Evolutionary conservation across 2,888 invertebrate genomes (phyloP).

Genomic region (Apodemia mormo): DNA sequence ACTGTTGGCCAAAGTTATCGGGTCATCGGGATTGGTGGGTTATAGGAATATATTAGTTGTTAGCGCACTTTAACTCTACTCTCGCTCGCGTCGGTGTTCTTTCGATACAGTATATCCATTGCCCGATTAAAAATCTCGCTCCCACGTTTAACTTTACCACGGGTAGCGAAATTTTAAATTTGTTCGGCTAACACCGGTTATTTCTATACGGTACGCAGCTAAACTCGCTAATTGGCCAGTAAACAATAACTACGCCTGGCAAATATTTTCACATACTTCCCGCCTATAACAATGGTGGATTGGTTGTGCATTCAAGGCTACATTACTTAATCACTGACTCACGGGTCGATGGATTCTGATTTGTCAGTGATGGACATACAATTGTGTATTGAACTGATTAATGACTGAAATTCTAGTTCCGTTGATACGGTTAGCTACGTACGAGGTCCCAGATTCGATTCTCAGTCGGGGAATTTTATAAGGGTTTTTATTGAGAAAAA

Average conservation of each 20-base stretch:
- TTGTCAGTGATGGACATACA: not conserved
- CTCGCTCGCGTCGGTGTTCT: too few relatives aligned
- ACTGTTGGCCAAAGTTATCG: too few relatives aligned
- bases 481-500: too few relatives aligned
- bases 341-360: not conserved
- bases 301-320: not conserved
- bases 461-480: too few relatives aligned
- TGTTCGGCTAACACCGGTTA: not conserved
- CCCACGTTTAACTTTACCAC: not conserved
- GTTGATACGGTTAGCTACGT: too few relatives aligned
- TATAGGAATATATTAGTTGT: too few relatives aligned
- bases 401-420: not conserved
- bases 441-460: too few relatives aligned
- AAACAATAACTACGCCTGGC: not conserved
- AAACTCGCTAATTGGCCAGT: slow-evolving; percentile 2
- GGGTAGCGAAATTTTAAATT: slow-evolving; percentile 3
- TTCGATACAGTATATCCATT: not conserved
- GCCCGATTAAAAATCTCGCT: slow-evolving; percentile 1
- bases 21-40: too few relatives aligned
- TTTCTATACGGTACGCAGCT: not conserved
- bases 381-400: not conserved
- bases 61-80: too few relatives aligned
- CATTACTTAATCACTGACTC: not conserved
- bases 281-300: not conserved
- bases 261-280: not conserved